Percentiles rank a stretch among this genome's conserved stretches.
phyloP scores from a whole-genome alignment of 2,113 vertebrate species.

The Centropus bengalensis region DNA sequence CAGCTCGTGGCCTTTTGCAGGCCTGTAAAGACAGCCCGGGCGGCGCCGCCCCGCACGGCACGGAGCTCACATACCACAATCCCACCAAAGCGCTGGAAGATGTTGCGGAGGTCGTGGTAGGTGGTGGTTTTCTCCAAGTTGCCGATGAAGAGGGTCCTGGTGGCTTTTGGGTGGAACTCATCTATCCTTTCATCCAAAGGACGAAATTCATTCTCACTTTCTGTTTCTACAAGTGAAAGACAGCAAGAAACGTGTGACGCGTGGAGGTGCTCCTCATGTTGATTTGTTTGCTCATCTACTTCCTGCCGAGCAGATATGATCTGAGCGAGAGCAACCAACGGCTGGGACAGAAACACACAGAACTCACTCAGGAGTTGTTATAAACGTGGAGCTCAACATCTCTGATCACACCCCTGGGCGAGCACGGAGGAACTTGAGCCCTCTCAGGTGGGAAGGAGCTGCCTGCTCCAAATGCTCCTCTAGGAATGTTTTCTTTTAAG shows the following conservation, averaged over 20 bases:
- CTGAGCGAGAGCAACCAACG: not conserved
- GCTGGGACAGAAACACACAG: not conserved
- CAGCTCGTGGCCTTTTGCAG: not conserved
- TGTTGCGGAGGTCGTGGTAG: constrained; percentile 94
- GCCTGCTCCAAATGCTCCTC: not conserved
- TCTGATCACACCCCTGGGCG: not conserved
- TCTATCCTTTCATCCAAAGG: constrained; percentile 98
- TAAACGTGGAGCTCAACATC: not conserved
- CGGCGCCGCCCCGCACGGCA: not conserved
- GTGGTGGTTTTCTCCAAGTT: constrained; percentile 98
- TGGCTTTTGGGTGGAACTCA: constrained; percentile 98
- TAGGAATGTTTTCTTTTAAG: not conserved
- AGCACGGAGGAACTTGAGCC: not conserved
- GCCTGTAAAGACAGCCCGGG: not conserved
- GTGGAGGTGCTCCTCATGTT: not conserved
- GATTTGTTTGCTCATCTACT: not conserved
- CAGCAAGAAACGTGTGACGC: not conserved
- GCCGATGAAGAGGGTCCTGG: constrained; percentile 96
- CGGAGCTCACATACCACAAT: constrained; percentile 87
- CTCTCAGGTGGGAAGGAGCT: not conserved
- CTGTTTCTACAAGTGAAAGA: constrained; percentile 85
- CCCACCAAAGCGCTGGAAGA: constrained; percentile 97
- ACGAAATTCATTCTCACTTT: constrained; percentile 98
- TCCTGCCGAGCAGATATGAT: not conserved
- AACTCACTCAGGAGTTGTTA: not conserved